Base-by-base conservation (phyloP, 1,140 invertebrate species). In the Adoxophyes honmai region DNA sequence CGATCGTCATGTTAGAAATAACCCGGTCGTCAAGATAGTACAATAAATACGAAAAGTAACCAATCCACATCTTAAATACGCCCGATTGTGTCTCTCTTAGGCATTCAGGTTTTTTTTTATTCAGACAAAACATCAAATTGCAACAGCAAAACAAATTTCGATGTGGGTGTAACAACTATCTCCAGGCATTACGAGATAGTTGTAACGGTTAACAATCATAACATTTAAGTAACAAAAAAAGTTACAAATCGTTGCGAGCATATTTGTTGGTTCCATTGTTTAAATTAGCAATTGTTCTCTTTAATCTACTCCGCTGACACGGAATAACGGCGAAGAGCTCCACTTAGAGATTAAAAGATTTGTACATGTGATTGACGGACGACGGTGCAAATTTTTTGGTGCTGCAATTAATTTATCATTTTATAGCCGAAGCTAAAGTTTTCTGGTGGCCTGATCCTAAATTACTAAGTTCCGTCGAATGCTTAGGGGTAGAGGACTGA, bases 151-250 rank as follows among this genome's bases (percentile, higher is more conserved):
- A 48, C 15, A 8, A 11, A 44, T 44, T 10, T 44, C 16, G 18
- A 2, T 9, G 39, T 44, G 13, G 16, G 9, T 44, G 39, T 44
- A 21, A 44, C 8, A 44, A n/a, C 9, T 18, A 15, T 44, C n/a
- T 1, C 13, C 15, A n/a, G 18, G 16, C 18, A 28, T 28, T 10
- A 48, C 16, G 21, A 48, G 16, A 28, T 33, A 28, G 10, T 6
- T 28, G 6, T 48, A 48, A 48, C 42, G 42, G 42, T 48, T 10
- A 28, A 48, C 5, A 38, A 48, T 48, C 8, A 10, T 48, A 48
- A 48, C 42, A 48, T 48, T 48, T 13, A 28, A 48, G 42, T 48
- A 48, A 48, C 42, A 48, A 48, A 48, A n/a, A 48, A 48, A 48
- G 11, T 13, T 48, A 48, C 42, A 48, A 48, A 48, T 48, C 15